Conservation (phyloP, 1,140 invertebrate species). For the Ips typographus region DNA sequence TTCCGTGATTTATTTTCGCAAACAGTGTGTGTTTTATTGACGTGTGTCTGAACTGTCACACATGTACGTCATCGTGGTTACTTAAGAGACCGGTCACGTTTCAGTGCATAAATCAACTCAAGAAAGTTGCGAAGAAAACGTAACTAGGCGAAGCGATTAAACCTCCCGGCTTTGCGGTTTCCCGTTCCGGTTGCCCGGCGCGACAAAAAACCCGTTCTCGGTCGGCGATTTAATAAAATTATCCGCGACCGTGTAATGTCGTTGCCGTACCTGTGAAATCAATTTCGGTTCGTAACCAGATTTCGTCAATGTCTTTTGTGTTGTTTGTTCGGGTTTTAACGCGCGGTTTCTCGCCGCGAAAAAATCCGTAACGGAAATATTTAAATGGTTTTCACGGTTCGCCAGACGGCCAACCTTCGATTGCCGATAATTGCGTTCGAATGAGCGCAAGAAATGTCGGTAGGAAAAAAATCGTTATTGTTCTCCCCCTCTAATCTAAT, state of each 20-base stretch:
- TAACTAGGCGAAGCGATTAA: background rate
- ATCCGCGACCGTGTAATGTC: conserved; percentile 1
- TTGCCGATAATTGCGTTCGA: background rate
- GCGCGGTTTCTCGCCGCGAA: background rate
- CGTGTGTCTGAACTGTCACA: too few relatives aligned
- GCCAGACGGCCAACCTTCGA: background rate
- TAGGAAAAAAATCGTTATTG: too few relatives aligned
- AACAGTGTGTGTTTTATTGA: too few relatives aligned
- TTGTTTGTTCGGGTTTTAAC: conserved; percentile 5
- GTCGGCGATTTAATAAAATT: conserved; percentile 3
- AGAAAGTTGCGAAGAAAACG: background rate
- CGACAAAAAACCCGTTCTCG: conserved; percentile 1
- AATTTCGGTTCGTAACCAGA: conserved; percentile 1
- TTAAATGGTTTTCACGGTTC: background rate
- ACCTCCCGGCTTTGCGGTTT: conserved; percentile 2
- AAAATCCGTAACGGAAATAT: conserved; percentile 5
- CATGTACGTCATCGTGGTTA: too few relatives aligned
- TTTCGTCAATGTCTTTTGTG: conserved; percentile 3
- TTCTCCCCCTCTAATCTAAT: too few relatives aligned
- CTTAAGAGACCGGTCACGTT: background rate
- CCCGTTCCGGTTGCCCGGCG: background rate
- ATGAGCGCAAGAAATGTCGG: too few relatives aligned
- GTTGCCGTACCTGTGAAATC: conserved; percentile 1
- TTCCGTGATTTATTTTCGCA: conserved; percentile 10
- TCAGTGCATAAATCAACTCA: background rate